These are phyloP conservation scores for Apoda limacodes DNA, from an alignment of 2,888 invertebrate genomes.

Conservation along the genomic window DNA sequence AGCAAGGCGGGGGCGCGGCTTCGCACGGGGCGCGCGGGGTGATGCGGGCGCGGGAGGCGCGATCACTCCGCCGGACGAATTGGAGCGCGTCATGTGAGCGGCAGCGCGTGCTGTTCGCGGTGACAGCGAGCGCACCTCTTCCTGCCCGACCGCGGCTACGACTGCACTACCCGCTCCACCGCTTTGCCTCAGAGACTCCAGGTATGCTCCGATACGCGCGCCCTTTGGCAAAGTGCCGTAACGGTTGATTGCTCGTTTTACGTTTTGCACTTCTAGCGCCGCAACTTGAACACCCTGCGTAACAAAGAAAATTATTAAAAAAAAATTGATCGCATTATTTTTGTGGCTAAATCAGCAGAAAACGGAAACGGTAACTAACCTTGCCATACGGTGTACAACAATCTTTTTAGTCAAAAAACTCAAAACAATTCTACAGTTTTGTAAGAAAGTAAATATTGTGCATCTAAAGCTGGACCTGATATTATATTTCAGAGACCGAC, in stretches of 20 bases:
- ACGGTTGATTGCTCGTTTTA: slow-evolving; percentile 92
- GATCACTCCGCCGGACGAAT: slow-evolving; percentile 87
- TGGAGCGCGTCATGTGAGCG: slow-evolving; percentile 90
- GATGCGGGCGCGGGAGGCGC: slow-evolving; percentile 61
- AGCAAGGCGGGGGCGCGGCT: slow-evolving; percentile 79
- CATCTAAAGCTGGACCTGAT: no score
- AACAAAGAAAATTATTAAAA: slow-evolving; percentile 9
- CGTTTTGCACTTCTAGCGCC: slow-evolving; percentile 95
- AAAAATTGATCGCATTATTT: background rate
- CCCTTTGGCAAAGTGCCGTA: slow-evolving; percentile 98
- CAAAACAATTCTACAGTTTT: no score
- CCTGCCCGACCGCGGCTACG: slow-evolving; percentile 36
- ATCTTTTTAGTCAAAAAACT: no score
- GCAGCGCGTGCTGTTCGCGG: slow-evolving; percentile 76
- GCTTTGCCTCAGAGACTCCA: slow-evolving; percentile 91
- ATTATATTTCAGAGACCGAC: no score
- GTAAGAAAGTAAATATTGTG: no score
- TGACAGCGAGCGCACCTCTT: slow-evolving; percentile 69
- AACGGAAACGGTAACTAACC: no score
- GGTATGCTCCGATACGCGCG: slow-evolving; percentile 94
- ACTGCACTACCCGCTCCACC: slow-evolving; percentile 65
- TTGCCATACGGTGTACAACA: no score
- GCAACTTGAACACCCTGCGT: slow-evolving; percentile 81
- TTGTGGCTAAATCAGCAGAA: background rate
- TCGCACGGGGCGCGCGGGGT: slow-evolving; percentile 60